Percentiles rank a stretch among this genome's conserved stretches.
Conservation (phyloP, 1,140 invertebrate species). For the Drosophila bocqueti region DNA sequence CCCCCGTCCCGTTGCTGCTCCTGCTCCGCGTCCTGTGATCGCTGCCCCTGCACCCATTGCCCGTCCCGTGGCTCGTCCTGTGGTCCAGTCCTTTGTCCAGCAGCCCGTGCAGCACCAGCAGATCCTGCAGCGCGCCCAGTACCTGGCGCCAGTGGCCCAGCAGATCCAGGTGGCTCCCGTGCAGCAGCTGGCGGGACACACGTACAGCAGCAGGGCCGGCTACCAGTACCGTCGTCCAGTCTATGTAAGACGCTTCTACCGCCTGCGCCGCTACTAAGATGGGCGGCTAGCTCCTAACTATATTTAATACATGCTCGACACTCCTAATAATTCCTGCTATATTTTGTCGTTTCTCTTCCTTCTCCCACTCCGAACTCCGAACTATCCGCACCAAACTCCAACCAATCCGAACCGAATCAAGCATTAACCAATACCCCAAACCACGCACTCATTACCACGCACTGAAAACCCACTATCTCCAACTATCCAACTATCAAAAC, state of each 20-base stretch:
- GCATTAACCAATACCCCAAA: slow-evolving; percentile 60
- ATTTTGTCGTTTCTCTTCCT: slow-evolving; percentile 64
- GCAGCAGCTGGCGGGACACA: slow-evolving; percentile 63
- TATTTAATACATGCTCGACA: slow-evolving; percentile 71
- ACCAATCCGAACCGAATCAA: slow-evolving; percentile 42
- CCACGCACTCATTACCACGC: slow-evolving; percentile 58
- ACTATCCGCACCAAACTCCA: slow-evolving; percentile 37
- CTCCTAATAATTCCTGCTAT: slow-evolving; percentile 42
- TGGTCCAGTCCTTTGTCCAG: slow-evolving; percentile 43
- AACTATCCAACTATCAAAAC: slow-evolving; percentile 41
- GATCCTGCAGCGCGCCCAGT: slow-evolving; percentile 64
- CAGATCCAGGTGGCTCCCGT: slow-evolving; percentile 29
- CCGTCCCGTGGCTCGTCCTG: slow-evolving; percentile 36
- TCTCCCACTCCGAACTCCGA: slow-evolving; percentile 40
- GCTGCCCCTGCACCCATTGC: slow-evolving; percentile 45
- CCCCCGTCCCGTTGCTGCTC: slow-evolving; percentile 35
- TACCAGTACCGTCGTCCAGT: slow-evolving; percentile 82
- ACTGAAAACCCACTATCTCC: slow-evolving; percentile 31
- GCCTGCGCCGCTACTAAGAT: slow-evolving; percentile 78
- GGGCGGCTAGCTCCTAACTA: slow-evolving; percentile 61
- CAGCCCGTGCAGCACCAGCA: slow-evolving; percentile 52
- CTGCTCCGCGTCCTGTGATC: slow-evolving; percentile 52
- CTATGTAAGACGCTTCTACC: slow-evolving; percentile 80
- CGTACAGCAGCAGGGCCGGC: slow-evolving; percentile 67
- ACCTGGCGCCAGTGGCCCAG: slow-evolving; percentile 38